Evolutionary conservation across 2,113 vertebrate genomes (phyloP).

Genomic region (Excalfactoria chinensis): DNA sequence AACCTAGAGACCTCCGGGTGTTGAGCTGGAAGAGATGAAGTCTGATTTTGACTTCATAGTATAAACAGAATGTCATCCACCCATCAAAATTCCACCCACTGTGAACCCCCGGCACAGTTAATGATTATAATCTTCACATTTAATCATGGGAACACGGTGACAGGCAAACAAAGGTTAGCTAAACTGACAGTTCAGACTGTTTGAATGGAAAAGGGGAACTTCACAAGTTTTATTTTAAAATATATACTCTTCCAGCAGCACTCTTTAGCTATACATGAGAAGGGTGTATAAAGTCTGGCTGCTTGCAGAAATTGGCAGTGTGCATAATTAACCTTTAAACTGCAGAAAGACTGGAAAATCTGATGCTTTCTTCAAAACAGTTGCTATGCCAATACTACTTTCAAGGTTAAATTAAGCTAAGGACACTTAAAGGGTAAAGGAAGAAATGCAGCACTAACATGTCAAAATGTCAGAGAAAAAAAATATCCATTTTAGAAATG

Average conservation of each 20-base stretch:
- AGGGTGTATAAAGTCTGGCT: conserved; percentile 4
- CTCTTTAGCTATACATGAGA: conserved; percentile 33
- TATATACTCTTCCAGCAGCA: conserved; percentile 11
- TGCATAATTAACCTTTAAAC: conserved; percentile 59
- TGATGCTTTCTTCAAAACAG: conserved; percentile 41
- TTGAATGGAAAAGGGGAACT: conserved; percentile 49
- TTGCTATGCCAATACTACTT: conserved; percentile 18
- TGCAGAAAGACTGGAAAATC: conserved; percentile 23
- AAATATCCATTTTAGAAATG: conserved; percentile 24
- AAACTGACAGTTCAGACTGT: conserved; percentile 77
- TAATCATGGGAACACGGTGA: conserved; percentile 81
- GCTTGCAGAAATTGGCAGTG: conserved; percentile 7
- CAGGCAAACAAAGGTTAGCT: conserved; percentile 83
- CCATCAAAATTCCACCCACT: conserved; percentile 79
- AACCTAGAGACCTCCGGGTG: conserved; percentile 87
- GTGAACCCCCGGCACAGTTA: conserved; percentile 74
- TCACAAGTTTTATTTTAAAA: conserved; percentile 73
- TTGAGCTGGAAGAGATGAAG: conserved; percentile 87
- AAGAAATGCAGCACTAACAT: not conserved
- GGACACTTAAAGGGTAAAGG: conserved; percentile 21
- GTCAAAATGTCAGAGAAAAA: conserved; percentile 14
- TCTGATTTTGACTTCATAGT: conserved; percentile 77
- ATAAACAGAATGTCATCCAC: conserved; percentile 82
- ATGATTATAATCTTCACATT: conserved; percentile 87
- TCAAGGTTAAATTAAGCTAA: conserved; percentile 37